Percentiles rank a stretch among this genome's conserved stretches.
Conservation (phyloP, 2,113 vertebrate genomes). For the Hyla sarda region DNA sequence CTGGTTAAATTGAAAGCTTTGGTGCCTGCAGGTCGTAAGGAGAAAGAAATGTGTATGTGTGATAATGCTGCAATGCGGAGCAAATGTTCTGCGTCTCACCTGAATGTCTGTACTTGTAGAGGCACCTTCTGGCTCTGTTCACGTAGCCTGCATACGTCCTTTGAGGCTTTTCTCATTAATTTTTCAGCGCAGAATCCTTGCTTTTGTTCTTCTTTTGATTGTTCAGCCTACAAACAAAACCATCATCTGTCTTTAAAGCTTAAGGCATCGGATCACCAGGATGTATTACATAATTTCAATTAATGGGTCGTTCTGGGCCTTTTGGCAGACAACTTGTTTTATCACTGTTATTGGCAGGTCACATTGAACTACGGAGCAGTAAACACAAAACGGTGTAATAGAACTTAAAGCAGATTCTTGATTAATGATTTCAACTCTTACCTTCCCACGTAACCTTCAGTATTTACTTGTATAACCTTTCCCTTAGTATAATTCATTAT, state of each 20-base stretch:
- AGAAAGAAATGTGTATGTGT: neutral
- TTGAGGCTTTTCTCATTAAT: conserved; percentile 81
- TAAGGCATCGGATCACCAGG: conserved; percentile 8
- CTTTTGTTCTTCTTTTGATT: conserved; percentile 81
- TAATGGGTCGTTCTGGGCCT: neutral
- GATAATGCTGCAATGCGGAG: neutral
- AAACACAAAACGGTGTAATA: neutral
- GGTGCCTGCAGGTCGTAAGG: neutral
- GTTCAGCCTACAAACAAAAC: conserved; percentile 74
- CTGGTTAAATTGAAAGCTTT: neutral
- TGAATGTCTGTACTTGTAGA: conserved; percentile 84
- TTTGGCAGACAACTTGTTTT: conserved; percentile 21
- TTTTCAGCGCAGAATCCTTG: conserved; percentile 78
- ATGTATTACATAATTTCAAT: conserved; percentile 13
- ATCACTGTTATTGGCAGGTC: neutral
- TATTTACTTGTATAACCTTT: neutral
- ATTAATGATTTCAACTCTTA: neutral
- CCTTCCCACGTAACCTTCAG: neutral
- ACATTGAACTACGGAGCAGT: neutral
- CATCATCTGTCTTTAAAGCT: conserved; percentile 16
- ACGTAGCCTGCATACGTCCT: conserved; percentile 81
- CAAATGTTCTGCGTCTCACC: conserved; percentile 65
- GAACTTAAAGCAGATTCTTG: neutral
- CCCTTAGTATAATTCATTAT: neutral
- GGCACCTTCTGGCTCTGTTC: conserved; percentile 85